Conservation (phyloP, 2,113 vertebrate genomes). For the Ceyx margarethae region DNA sequence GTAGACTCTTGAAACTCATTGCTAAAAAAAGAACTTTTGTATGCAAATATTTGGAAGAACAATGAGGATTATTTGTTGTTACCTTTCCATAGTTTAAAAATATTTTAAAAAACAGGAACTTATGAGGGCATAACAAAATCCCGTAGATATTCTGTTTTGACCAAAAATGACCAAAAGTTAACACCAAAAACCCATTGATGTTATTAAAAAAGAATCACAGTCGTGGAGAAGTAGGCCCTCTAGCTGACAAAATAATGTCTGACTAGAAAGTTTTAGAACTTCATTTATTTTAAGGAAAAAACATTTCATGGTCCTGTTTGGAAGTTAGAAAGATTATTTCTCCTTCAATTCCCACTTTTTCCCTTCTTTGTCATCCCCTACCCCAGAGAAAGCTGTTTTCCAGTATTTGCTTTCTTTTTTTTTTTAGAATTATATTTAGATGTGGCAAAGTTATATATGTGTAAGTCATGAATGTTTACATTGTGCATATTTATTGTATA, state of each 20-base stretch:
- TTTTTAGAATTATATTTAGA: background rate
- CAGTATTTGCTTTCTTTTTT: background rate
- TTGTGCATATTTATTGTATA: background rate
- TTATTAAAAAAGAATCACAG: background rate
- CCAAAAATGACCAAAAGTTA: background rate
- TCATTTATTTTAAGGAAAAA: background rate
- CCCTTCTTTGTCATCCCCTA: background rate
- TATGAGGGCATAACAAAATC: background rate
- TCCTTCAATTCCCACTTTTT: background rate
- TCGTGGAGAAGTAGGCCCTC: constrained; percentile 37
- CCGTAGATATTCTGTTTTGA: background rate
- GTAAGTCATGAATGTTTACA: background rate
- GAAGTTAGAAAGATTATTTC: background rate
- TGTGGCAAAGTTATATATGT: background rate
- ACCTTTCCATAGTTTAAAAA: background rate
- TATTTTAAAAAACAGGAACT: background rate
- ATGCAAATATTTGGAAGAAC: background rate
- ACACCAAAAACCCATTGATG: background rate
- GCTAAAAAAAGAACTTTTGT: background rate
- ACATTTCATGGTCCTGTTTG: background rate
- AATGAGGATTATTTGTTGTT: background rate
- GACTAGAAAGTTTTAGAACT: background rate
- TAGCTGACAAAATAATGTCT: constrained; percentile 13
- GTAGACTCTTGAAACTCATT: background rate
- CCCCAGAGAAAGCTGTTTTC: background rate